These are phyloP conservation scores for Tyto alba DNA, from an alignment of 2,113 vertebrate species.

Conservation along the genomic window DNA sequence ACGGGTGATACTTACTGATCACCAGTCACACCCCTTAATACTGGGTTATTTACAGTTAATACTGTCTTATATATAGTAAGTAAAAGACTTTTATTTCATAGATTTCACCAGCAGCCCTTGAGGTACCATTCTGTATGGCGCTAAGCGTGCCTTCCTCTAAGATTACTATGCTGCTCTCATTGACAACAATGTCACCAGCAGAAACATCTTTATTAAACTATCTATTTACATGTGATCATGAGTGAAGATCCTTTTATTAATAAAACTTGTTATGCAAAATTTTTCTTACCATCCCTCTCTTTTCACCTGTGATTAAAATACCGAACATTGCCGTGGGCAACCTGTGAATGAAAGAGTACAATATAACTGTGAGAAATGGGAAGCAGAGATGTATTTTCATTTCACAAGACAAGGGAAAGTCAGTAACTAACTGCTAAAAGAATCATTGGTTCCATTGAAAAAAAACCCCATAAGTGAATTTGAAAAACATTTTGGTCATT, in stretches of 20 bases:
- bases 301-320: background rate
- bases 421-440: background rate
- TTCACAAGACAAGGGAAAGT: background rate
- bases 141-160: fast-evolving
- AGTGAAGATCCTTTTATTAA: background rate
- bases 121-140: background rate
- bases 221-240: background rate
- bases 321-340: background rate
- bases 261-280: background rate
- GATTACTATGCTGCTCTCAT: background rate
- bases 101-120: background rate
- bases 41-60: no score
- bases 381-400: background rate
- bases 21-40: background rate
- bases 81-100: background rate
- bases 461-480: background rate
- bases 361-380: background rate
- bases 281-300: background rate
- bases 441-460: background rate
- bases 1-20: no score
- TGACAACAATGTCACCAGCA: background rate
- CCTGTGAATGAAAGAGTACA: background rate
- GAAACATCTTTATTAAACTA: background rate
- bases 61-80: background rate
- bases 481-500: background rate